Conservation (phyloP, 2,113 vertebrate species). For the Plotosus lineatus region DNA sequence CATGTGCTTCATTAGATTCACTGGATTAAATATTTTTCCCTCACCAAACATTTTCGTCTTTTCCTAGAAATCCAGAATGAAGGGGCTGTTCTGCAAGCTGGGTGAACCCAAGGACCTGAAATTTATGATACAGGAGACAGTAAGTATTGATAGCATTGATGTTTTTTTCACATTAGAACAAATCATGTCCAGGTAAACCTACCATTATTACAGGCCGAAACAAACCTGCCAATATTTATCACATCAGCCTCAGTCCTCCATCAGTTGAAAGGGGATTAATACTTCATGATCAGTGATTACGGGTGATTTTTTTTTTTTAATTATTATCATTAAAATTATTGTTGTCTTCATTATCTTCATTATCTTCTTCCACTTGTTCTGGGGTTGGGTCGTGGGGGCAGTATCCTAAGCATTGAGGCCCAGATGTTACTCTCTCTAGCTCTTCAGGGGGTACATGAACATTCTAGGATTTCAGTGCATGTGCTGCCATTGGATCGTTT, state of each 20-base stretch:
- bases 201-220: background rate
- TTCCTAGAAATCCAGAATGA: slow-evolving; percentile 67
- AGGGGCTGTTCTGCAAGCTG: slow-evolving; percentile 79
- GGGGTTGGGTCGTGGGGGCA: too few species aligned
- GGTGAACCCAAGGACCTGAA: slow-evolving; percentile 71
- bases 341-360: too few species aligned
- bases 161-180: background rate
- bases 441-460: too few species aligned
- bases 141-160: slow-evolving; percentile 58
- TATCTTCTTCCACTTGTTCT: too few species aligned
- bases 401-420: too few species aligned
- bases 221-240: background rate
- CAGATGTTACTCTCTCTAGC: too few species aligned
- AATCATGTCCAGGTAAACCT: background rate
- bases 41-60: background rate
- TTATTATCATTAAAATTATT: too few species aligned
- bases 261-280: background rate
- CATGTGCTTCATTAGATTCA: background rate
- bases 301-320: background rate
- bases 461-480: too few species aligned
- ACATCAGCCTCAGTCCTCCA: background rate
- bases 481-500: background rate
- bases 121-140: slow-evolving; percentile 81
- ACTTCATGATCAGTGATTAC: background rate
- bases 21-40: background rate